Base-by-base conservation (phyloP, 2,888 invertebrate species). In the Epistrophella euchroma region DNA sequence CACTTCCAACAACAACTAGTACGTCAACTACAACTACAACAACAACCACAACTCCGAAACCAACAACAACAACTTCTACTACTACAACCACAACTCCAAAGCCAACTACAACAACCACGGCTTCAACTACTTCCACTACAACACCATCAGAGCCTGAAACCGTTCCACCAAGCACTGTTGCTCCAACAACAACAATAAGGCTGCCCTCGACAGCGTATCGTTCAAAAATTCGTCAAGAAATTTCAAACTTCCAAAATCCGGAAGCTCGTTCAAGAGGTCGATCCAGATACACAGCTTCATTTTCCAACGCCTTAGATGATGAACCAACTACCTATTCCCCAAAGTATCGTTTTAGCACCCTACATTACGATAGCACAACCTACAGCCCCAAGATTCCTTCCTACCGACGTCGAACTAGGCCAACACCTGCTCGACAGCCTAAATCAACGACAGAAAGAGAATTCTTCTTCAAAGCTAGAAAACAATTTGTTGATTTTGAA, bases 251-350 rank as follows among this genome's bases (percentile, higher is more conserved):
- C 0, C 52, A 52, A 28, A 77, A 80, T 13, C 32, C 80, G 0
- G 90, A 90, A 19, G 88, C 88, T 17, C 89, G 89, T 28, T 88
- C 90, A 3, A 89, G 92, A 28, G 92, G 93, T 1, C 90, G 92
- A 3, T 92, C 92, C 0, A 90, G 92, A 0, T 92, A 91, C 62
- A 92, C 92, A 0, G 90, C 89, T 9, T 90, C 91, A 15, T 84
- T 88, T 0, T 88, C 88, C 50, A 91, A 90, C 64, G 85, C 89
- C 15, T 68, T 90, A n/a, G 91, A 91, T 0, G 91, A 91, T 52
- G 92, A 92, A 73, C 90, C 92, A 22, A 92, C 92, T 2, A 92
- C 92, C 0, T 92, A 92, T 88, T 89, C 92, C 0, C 92, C 93
- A 0, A 92, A 90, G 68, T 85, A 90, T 0, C 90, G 91, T 22